A percentile compares a stretch with the other conserved stretches of the same genome.
Conservation (phyloP, 2,113 vertebrate species). For the Pardalotus punctatus region DNA sequence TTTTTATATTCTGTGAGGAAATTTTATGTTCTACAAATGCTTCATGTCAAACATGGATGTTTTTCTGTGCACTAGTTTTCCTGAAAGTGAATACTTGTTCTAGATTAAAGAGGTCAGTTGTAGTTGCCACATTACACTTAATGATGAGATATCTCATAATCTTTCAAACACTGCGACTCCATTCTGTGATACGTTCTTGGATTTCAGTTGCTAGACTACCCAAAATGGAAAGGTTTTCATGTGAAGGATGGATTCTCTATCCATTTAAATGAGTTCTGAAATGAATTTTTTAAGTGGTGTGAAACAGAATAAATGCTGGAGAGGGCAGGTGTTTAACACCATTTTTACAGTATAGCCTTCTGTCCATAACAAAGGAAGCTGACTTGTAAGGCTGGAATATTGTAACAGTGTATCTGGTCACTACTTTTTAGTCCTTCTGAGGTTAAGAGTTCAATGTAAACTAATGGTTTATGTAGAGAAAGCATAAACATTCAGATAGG, state of each 20-base stretch:
- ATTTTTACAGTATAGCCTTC: not conserved
- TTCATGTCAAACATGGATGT: not conserved
- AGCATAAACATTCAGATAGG: slow-evolving; percentile 13
- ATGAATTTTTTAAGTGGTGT: not conserved
- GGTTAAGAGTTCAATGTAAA: slow-evolving; percentile 10
- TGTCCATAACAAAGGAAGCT: not conserved
- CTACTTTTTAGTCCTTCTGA: not conserved
- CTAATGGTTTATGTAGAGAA: not conserved
- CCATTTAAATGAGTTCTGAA: not conserved
- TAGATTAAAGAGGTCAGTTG: not conserved
- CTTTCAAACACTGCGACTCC: not conserved
- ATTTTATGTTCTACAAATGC: not conserved
- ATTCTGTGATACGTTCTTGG: not conserved
- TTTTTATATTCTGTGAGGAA: not conserved
- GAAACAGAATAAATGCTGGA: not conserved
- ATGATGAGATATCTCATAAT: not conserved
- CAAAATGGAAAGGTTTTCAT: not conserved
- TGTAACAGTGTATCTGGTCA: not conserved
- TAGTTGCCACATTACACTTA: not conserved
- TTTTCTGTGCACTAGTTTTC: not conserved
- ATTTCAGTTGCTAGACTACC: not conserved
- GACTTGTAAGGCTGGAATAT: not conserved
- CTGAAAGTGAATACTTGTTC: not conserved
- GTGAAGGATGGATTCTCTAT: not conserved
- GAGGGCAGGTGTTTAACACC: not conserved